Conservation (phyloP, 2,113 vertebrate species). For the Sturnus vulgaris region DNA sequence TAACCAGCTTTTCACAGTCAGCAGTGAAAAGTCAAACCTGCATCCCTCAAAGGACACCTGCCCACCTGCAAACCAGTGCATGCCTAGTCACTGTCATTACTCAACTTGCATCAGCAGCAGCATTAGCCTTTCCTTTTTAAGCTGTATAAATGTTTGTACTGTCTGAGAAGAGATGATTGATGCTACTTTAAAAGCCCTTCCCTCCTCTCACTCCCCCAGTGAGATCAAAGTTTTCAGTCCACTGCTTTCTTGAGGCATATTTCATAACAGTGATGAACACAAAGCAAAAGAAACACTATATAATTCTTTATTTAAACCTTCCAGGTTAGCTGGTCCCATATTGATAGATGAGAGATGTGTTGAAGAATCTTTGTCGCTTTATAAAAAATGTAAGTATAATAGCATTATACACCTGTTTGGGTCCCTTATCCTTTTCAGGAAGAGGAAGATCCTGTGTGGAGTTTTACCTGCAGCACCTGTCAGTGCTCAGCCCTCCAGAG, state of each 20-base stretch:
- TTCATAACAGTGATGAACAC: background rate
- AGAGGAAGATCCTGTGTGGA: background rate
- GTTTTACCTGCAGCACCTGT: accelerated
- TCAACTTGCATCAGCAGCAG: background rate
- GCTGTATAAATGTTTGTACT: background rate
- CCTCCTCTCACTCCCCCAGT: background rate
- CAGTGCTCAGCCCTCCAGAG: background rate
- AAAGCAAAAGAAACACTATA: background rate
- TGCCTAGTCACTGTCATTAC: background rate
- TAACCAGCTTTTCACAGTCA: accelerated
- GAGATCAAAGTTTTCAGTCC: background rate
- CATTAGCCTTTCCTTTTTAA: background rate
- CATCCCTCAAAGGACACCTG: background rate
- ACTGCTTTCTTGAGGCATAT: background rate
- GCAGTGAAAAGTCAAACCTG: background rate
- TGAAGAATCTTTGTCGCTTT: background rate
- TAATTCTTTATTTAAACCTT: background rate
- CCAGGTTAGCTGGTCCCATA: background rate
- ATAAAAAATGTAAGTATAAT: background rate
- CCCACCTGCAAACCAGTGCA: background rate
- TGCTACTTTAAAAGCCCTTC: background rate
- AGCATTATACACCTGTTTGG: background rate
- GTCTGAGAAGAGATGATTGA: background rate
- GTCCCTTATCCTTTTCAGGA: background rate
- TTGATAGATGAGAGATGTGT: background rate